phyloP scores from a whole-genome alignment of 2,797 vertebrate genomes.

The Scolopax rusticola region DNA sequence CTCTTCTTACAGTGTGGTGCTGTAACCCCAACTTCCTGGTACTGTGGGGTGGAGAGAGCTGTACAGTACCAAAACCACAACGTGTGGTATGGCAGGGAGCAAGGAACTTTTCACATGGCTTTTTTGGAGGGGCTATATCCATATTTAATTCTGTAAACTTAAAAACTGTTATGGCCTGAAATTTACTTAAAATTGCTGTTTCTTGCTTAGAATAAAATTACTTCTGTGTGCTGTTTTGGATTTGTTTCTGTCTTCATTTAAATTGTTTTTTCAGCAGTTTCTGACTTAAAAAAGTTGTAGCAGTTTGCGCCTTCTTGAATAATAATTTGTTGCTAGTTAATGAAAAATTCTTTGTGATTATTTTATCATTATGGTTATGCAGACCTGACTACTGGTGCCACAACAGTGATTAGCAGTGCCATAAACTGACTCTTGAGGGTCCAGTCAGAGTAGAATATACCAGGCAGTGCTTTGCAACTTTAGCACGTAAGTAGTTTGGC shows the following conservation, averaged over 20 bases:
- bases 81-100: rapidly evolving
- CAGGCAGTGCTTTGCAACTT: slow-evolving; percentile 75
- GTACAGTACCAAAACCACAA: not conserved
- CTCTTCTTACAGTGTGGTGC: not conserved
- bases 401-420: slow-evolving; percentile 79
- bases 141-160: not conserved
- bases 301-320: not conserved
- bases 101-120: not conserved
- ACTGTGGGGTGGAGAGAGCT: not conserved
- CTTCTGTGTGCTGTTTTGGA: not conserved
- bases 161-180: not conserved
- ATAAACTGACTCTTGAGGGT: slow-evolving; percentile 81
- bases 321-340: not conserved
- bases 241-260: not conserved
- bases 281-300: not conserved
- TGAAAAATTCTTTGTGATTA: not conserved
- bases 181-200: not conserved
- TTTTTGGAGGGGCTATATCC: not conserved
- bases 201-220: not conserved
- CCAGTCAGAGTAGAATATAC: slow-evolving; percentile 80
- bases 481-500: slow-evolving; percentile 64
- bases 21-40: not conserved
- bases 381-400: slow-evolving; percentile 80
- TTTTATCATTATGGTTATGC: not conserved
- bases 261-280: not conserved